phyloP scores from a whole-genome alignment of 1,140 invertebrate species.

The Telenomus remus region DNA sequence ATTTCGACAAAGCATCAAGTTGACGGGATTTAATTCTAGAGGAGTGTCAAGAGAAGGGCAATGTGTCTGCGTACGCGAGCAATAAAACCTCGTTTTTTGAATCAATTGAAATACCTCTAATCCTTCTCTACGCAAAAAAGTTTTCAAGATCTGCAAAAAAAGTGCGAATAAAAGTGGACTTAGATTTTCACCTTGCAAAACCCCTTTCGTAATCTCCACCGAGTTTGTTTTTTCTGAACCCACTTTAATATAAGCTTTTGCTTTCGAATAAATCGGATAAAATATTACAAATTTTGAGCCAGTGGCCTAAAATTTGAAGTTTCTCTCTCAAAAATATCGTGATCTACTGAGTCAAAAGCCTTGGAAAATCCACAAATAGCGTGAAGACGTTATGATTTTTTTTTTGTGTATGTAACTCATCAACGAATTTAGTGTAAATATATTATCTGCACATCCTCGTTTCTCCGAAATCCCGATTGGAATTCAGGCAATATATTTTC shows the following conservation, averaged over 20 bases:
- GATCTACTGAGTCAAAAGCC: constrained; percentile 7
- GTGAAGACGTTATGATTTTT: not conserved
- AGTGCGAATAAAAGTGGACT: constrained; percentile 1
- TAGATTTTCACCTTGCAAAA: constrained; percentile 4
- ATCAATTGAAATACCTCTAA: constrained; percentile 4
- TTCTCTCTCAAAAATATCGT: not conserved
- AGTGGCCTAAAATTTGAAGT: no score
- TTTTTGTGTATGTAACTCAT: no score
- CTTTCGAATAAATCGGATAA: no score
- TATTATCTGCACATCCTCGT: no score
- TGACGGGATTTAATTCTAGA: not conserved
- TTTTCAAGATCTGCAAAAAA: not conserved
- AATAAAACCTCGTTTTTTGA: not conserved
- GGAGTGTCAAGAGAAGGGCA: not conserved
- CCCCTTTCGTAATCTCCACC: not conserved
- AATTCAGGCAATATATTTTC: not conserved
- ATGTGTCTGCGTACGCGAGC: constrained; percentile 5
- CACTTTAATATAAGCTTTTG: no score
- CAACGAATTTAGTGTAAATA: no score
- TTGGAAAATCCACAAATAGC: constrained; percentile 3
- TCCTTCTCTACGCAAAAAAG: not conserved
- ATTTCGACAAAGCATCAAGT: not conserved
- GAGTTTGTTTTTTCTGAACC: not conserved
- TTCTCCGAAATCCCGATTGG: not conserved
- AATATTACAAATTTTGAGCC: no score